phyloP scores from a whole-genome alignment of 2,113 vertebrate species.

The Myrmecobius fasciatus region DNA sequence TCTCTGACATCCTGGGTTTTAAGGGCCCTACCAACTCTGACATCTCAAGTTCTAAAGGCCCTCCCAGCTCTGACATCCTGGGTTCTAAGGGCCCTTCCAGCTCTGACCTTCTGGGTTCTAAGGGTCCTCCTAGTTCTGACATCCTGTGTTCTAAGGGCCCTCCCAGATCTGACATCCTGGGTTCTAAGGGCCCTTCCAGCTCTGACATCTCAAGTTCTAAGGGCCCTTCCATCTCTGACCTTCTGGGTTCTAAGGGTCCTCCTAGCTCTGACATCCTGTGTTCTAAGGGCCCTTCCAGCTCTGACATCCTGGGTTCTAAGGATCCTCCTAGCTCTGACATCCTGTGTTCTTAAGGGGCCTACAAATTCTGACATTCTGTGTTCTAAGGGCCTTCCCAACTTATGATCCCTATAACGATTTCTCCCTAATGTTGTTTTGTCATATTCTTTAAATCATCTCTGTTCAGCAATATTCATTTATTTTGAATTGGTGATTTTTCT shows the following conservation, averaged over 20 bases:
- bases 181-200: not conserved
- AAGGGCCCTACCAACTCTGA: not conserved
- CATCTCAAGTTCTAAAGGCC: not conserved
- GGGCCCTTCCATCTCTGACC: not conserved
- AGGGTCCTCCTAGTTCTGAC: too few relatives aligned
- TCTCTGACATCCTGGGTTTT: too few relatives aligned
- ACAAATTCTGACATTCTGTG: not conserved
- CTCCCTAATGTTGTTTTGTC: not conserved
- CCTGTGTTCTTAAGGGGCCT: too few relatives aligned
- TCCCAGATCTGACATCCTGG: too few relatives aligned
- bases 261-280: not conserved
- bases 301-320: not conserved
- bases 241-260: not conserved
- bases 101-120: too few relatives aligned
- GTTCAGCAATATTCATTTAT: slow-evolving; percentile 56
- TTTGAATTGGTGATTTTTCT: slow-evolving; percentile 47
- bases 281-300: too few relatives aligned
- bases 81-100: too few relatives aligned
- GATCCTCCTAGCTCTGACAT: not conserved
- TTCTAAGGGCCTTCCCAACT: not conserved
- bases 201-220: not conserved
- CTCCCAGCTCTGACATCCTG: too few relatives aligned
- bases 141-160: too few relatives aligned
- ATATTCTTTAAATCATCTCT: not conserved
- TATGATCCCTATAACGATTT: fast-evolving